Percentiles rank a stretch among this genome's conserved stretches.
Evolutionary conservation across 2,113 vertebrate species (phyloP).

Genomic region (Smithornis capensis): DNA sequence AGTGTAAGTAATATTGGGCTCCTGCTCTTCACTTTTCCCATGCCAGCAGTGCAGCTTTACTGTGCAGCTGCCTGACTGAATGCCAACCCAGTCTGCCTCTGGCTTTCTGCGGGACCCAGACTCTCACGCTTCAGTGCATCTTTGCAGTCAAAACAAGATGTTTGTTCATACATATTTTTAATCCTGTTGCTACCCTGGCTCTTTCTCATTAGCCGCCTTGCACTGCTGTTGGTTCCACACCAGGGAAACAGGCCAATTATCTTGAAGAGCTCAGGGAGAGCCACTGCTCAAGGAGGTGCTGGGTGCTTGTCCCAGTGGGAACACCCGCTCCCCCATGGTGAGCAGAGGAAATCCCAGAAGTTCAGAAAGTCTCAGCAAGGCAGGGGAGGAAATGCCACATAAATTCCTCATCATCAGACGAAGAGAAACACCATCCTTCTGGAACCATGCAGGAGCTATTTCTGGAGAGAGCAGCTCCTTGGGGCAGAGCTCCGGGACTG

Average conservation of each 20-base stretch:
- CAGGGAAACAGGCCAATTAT: background rate
- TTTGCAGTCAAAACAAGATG: background rate
- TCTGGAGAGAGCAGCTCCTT: background rate
- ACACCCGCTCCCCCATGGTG: background rate
- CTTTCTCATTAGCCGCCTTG: background rate
- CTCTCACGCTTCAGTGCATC: background rate
- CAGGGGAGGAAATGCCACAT: background rate
- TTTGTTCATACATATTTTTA: conserved; percentile 35
- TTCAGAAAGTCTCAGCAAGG: background rate
- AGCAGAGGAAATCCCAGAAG: background rate
- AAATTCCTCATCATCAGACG: background rate
- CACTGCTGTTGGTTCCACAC: background rate
- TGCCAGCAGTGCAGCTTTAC: background rate
- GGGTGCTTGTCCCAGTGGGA: background rate
- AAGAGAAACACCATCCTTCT: background rate
- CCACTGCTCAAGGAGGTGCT: background rate
- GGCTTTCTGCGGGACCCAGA: background rate
- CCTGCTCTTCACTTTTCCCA: background rate
- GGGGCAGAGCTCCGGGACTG: background rate
- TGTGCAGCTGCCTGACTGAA: background rate
- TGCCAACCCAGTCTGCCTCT: background rate
- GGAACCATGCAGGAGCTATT: background rate
- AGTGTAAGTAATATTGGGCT: background rate
- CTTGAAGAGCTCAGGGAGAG: background rate
- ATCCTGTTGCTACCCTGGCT: conserved; percentile 39